Conservation (phyloP, 2,797 vertebrate species). For the Acanthornis magna region DNA sequence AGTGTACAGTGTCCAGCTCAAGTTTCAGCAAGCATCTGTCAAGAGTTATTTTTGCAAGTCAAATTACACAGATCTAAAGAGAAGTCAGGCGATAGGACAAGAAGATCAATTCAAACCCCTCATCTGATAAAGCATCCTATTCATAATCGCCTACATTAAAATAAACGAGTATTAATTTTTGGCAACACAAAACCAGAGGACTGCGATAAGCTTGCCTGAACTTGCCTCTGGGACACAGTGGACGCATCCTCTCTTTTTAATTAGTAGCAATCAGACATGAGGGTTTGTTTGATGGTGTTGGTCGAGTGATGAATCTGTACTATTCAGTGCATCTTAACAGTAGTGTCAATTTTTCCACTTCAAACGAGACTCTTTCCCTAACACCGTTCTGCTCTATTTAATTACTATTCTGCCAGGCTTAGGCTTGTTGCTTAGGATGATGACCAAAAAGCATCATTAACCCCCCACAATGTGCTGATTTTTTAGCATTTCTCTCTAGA, state of each 20-base stretch:
- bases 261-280: conserved; percentile 73
- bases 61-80: conserved; percentile 52
- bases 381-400: conserved; percentile 75
- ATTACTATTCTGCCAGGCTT: conserved; percentile 74
- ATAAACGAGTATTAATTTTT: conserved; percentile 67
- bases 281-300: conserved; percentile 66
- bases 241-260: conserved; percentile 76
- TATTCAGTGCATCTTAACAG: conserved; percentile 63
- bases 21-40: conserved; percentile 56
- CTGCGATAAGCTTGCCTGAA: conserved; percentile 73
- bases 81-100: conserved; percentile 32
- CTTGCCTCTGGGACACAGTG: conserved; percentile 70
- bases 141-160: conserved; percentile 52
- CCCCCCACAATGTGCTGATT: neutral
- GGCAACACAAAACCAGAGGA: conserved; percentile 75
- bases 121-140: conserved; percentile 57
- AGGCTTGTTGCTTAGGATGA: conserved; percentile 54
- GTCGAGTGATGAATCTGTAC: conserved; percentile 65
- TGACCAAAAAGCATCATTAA: conserved; percentile 53
- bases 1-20: conserved; percentile 42
- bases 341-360: conserved; percentile 76
- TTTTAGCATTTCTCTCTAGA: conserved; percentile 58
- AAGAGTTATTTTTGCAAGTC: conserved; percentile 52
- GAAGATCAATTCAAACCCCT: conserved; percentile 59
- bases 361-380: conserved; percentile 62